These are phyloP conservation scores for Lasioglossum vierecki DNA, from an alignment of 2,888 invertebrate species.

Conservation along the genomic window DNA sequence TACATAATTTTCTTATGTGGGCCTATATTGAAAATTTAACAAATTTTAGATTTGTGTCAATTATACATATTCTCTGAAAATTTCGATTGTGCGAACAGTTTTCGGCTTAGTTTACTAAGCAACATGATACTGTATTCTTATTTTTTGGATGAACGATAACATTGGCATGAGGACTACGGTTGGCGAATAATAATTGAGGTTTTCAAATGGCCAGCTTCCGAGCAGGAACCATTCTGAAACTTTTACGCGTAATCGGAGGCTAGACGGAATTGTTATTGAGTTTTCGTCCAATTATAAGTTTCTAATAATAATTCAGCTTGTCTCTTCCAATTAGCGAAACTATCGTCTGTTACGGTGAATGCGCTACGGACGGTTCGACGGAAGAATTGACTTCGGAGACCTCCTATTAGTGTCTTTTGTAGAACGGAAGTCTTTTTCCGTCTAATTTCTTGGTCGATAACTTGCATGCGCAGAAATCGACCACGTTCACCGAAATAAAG, in stretches of 20 bases:
- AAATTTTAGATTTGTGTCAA: too few species aligned
- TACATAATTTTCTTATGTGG: too few species aligned
- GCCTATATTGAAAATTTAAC: too few species aligned
- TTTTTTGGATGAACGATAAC: not conserved
- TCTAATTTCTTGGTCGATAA: not conserved
- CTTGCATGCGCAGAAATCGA: not conserved
- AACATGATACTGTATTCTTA: not conserved
- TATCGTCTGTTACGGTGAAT: slow-evolving; percentile 4
- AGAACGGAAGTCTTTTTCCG: not conserved
- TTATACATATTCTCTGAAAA: too few species aligned
- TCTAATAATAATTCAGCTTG: slow-evolving; percentile 10
- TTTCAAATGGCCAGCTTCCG: slow-evolving; percentile 1
- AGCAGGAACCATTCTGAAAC: not conserved
- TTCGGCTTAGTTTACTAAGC: too few species aligned
- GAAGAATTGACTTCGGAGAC: slow-evolving; percentile 2
- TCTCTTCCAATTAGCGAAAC: slow-evolving; percentile 18
- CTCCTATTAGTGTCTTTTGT: not conserved
- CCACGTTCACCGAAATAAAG: not conserved
- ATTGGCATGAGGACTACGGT: not conserved
- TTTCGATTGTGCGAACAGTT: too few species aligned
- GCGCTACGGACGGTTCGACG: not conserved
- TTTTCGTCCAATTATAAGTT: slow-evolving; percentile 18
- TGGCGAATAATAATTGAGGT: not conserved
- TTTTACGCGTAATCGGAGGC: slow-evolving; percentile 8
- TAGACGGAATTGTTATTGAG: slow-evolving; percentile 6